phyloP scores from a whole-genome alignment of 2,888 invertebrate species.

The Palloptera scutellata region DNA sequence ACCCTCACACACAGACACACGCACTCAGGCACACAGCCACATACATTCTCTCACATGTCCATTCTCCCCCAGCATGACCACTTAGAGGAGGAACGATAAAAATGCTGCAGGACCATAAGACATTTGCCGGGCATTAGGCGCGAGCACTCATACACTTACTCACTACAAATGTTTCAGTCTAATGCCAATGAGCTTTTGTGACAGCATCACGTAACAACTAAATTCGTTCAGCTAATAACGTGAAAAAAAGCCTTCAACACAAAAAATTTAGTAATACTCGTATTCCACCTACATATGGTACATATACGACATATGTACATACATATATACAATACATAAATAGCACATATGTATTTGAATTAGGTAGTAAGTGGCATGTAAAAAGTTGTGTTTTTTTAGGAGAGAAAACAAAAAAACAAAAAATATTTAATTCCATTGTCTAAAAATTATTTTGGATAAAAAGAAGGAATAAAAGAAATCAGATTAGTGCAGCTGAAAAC shows the following conservation, averaged over 20 bases:
- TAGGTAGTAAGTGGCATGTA: no score
- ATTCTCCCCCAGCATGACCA: no score
- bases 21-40: not conserved
- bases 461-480: no score
- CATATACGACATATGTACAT: no score
- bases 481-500: not conserved
- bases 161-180: not conserved
- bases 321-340: no score
- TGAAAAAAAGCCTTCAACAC: slow-evolving; percentile 32
- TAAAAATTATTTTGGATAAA: no score
- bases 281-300: no score
- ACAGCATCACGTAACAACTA: slow-evolving; percentile 47
- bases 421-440: no score
- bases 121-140: slow-evolving; percentile 17
- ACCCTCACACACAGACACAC: not conserved
- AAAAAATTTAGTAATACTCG: not conserved
- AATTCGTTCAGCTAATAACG: slow-evolving; percentile 49
- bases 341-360: no score
- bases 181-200: slow-evolving; percentile 38
- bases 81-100: slow-evolving; percentile 4
- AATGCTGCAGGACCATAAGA: not conserved
- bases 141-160: not conserved
- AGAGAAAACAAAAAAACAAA: no score
- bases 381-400: no score
- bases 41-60: no score